Conservation (phyloP, 2,113 vertebrate species). For the Cyprinodon brontotheroides region DNA sequence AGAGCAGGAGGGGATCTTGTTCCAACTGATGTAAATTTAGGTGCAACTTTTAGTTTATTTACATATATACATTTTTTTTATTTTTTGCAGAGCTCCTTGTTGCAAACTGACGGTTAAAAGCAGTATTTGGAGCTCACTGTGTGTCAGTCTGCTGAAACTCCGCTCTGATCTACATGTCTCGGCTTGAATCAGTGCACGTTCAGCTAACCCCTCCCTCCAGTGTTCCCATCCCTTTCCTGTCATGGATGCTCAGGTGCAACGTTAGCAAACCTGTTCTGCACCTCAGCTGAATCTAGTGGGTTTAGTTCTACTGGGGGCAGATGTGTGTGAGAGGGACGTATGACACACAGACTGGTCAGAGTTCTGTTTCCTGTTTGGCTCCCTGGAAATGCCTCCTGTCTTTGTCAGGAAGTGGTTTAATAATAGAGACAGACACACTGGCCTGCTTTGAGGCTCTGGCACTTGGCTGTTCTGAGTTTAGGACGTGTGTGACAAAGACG, state of each 20-base stretch:
- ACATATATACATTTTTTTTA: neutral
- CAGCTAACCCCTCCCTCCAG: conserved; percentile 24
- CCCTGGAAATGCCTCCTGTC: conserved; percentile 50
- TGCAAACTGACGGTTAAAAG: conserved; percentile 10
- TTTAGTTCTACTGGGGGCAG: conserved; percentile 12
- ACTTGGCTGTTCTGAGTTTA: neutral
- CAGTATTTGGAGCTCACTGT: conserved; percentile 30
- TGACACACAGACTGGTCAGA: conserved; percentile 52
- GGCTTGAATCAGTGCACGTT: conserved; percentile 61
- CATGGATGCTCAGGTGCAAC: conserved; percentile 33
- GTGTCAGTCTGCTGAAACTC: conserved; percentile 21
- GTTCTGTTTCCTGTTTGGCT: conserved; percentile 63
- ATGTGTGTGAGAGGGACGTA: conserved; percentile 21
- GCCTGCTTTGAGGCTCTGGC: neutral
- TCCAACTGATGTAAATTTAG: neutral
- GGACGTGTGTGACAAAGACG: conserved; percentile 55
- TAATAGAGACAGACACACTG: conserved; percentile 17
- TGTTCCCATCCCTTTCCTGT: conserved; percentile 34
- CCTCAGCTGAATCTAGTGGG: conserved; percentile 27
- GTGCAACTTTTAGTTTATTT: neutral
- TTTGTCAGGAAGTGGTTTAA: conserved; percentile 48
- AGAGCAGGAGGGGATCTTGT: neutral
- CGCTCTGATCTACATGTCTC: conserved; percentile 62
- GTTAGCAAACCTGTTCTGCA: conserved; percentile 40
- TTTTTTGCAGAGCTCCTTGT: conserved; percentile 10